Base-by-base conservation (phyloP, 37 sponge, comb jelly and placozoan genomes). In the Beroe forskalii region DNA sequence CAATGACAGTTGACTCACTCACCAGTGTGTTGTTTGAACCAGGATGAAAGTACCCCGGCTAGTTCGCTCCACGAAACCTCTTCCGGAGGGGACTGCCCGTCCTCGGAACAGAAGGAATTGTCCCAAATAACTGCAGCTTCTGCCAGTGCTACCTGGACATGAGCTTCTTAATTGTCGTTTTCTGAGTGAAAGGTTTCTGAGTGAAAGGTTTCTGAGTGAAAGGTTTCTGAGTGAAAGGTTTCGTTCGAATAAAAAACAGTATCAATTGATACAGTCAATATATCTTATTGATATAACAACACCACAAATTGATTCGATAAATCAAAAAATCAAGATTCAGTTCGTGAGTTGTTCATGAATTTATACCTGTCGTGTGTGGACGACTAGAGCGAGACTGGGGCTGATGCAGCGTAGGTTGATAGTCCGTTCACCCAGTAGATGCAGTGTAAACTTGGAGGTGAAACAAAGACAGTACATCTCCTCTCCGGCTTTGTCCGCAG, bases 311-410 rank as follows among this genome's bases (percentile, higher is more conserved):
- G n/a, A n/a, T n/a, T n/a, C n/a, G n/a, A n/a, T n/a, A n/a, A n/a
- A n/a, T n/a, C n/a, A n/a, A n/a, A n/a, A n/a, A n/a, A n/a, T n/a
- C n/a, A n/a, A n/a, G n/a, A n/a, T n/a, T n/a, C n/a, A n/a, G n/a
- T n/a, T n/a, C n/a, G n/a, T n/a, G n/a, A n/a, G n/a, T n/a, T n/a
- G n/a, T n/a, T n/a, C n/a, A n/a, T n/a, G n/a, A n/a, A n/a, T n/a
- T n/a, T n/a, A n/a, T n/a, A 72, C 75, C 75, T 72, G 75, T 72
- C 75, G 23, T 3, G 75, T 72, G 39, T 72, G 75, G 39, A 72
- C 75, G 3, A 72, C 30, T 35, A 72, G 75, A 22, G 75, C 75
- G 12, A 72, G 39, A 37, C 40, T 38, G 3, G 75, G 75, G 35
- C 75, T 72, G 36, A 72, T 72, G 22, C 9, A 8, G 35, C 75